Percentiles rank a stretch among this genome's conserved stretches.
Evolutionary conservation across 2,113 vertebrate species (phyloP).

Genomic region (Hydrolagus affinis): DNA sequence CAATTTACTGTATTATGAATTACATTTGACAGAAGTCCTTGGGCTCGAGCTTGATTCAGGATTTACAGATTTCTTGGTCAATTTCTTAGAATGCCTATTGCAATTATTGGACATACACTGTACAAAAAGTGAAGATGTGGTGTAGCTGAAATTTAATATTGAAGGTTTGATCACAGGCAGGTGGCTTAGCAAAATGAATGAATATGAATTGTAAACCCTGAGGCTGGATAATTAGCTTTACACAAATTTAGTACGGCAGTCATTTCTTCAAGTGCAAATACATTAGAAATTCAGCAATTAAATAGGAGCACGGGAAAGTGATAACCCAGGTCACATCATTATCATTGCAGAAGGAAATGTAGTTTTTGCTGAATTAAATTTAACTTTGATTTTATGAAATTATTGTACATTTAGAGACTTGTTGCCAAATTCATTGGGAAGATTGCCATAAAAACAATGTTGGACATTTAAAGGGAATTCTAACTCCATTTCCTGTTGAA

Average conservation of each 20-base stretch:
- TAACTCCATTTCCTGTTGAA: no score
- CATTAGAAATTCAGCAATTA: background rate
- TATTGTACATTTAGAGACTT: no score
- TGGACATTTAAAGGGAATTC: no score
- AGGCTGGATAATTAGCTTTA: background rate
- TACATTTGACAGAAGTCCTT: background rate
- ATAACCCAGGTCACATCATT: background rate
- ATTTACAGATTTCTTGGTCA: background rate
- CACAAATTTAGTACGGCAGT: background rate
- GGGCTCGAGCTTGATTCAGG: background rate
- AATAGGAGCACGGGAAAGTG: background rate
- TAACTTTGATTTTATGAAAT: no score
- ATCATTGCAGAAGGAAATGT: background rate
- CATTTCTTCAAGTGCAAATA: background rate
- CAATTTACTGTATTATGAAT: background rate
- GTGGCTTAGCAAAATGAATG: background rate
- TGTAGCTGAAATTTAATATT: background rate
- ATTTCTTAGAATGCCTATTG: background rate
- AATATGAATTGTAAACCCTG: background rate
- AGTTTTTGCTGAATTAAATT: background rate
- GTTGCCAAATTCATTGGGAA: no score
- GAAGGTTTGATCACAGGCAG: background rate
- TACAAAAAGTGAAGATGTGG: background rate
- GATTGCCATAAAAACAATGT: no score
- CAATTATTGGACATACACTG: no score